Percentiles rank a stretch among this genome's conserved stretches.
These are phyloP conservation scores for Perca fluviatilis DNA, from an alignment of 2,113 vertebrate species.

Conservation along the genomic window DNA sequence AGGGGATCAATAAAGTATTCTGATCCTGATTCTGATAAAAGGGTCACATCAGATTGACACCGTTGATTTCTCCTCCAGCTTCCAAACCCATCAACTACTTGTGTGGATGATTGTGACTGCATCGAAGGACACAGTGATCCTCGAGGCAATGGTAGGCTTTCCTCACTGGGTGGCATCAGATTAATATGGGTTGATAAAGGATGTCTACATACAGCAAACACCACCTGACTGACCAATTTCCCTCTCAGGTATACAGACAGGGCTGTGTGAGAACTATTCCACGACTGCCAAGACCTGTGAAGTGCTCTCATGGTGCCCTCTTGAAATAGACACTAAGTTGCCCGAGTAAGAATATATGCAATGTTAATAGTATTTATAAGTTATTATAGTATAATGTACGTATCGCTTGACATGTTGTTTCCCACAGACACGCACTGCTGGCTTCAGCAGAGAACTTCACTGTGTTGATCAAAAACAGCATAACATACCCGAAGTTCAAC, in stretches of 20 bases:
- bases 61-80: constrained; percentile 46
- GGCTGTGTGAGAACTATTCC: constrained; percentile 81
- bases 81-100: constrained; percentile 55
- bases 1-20: no score
- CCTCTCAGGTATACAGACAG: constrained; percentile 82
- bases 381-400: no score
- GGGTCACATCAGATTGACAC: neutral
- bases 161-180: neutral
- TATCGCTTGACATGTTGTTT: neutral
- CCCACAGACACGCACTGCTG: constrained; percentile 86
- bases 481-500: constrained; percentile 92
- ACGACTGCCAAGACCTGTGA: constrained; percentile 79
- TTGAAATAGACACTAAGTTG: constrained; percentile 76
- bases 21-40: no score
- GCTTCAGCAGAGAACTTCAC: constrained; percentile 92
- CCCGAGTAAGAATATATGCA: constrained; percentile 82
- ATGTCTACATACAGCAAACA: neutral
- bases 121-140: constrained; percentile 48
- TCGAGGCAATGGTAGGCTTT: constrained; percentile 56
- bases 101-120: constrained; percentile 67
- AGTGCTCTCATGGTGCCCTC: constrained; percentile 83
- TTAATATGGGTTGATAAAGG: neutral
- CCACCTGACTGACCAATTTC: neutral
- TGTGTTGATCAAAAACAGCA: constrained; percentile 93
- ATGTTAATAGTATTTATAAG: neutral